Evolutionary conservation across 1,140 invertebrate species (phyloP).

Genomic region (Pseudomyrmex cubaensis): DNA sequence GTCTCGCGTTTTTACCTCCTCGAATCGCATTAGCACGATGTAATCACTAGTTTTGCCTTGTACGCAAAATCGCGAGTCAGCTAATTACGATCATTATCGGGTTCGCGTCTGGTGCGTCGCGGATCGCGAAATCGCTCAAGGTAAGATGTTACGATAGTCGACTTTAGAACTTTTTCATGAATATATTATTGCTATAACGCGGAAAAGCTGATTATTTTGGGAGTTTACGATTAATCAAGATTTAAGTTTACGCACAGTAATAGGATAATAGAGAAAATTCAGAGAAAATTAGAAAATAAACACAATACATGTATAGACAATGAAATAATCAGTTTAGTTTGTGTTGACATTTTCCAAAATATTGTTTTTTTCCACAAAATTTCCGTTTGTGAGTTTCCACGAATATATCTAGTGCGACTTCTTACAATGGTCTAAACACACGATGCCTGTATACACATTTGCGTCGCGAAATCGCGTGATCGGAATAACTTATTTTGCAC

Average conservation of each 20-base stretch:
- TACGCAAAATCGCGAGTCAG: conserved; percentile 39
- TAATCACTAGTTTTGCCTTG: conserved; percentile 53
- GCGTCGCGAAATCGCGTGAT: conserved; percentile 54
- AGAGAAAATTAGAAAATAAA: too few relatives aligned
- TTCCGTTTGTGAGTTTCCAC: conserved; percentile 9
- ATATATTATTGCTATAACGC: conserved; percentile 2
- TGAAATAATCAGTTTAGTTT: background rate
- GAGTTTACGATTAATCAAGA: background rate
- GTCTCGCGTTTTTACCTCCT: background rate
- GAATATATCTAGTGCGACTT: background rate
- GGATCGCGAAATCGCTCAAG: conserved; percentile 15
- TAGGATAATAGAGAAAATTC: background rate
- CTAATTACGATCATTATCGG: conserved; percentile 60
- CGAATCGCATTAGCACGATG: conserved; percentile 54
- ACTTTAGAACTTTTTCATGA: background rate
- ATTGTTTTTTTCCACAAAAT: background rate
- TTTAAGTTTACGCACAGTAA: background rate
- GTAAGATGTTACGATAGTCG: background rate
- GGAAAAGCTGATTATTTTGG: background rate
- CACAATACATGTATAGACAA: background rate
- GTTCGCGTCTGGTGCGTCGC: conserved; percentile 15
- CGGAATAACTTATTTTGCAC: conserved; percentile 44
- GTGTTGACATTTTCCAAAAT: background rate
- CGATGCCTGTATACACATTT: background rate
- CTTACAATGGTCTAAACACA: background rate